These are phyloP conservation scores for Hirudo medicinalis DNA, from an alignment of 1,140 invertebrate species.

Conservation along the genomic window DNA sequence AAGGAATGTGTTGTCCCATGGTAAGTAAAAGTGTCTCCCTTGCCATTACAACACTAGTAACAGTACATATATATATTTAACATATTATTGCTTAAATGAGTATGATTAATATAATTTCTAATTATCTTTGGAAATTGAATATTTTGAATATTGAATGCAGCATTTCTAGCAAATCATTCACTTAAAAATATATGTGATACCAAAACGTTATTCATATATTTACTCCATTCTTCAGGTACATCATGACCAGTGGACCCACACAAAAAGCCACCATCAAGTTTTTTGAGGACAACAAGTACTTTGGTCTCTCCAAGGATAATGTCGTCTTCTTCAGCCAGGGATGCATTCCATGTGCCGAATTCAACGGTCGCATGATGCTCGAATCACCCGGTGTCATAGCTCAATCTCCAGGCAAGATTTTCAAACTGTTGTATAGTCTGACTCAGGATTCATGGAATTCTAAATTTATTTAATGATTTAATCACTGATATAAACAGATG, in stretches of 20 bases:
- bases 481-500: conserved; percentile 49
- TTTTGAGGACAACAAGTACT: conserved; percentile 68
- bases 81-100: too few species aligned
- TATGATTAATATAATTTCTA: too few species aligned
- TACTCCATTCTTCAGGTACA: conserved; percentile 84
- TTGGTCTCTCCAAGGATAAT: conserved; percentile 69
- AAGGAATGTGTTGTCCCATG: conserved; percentile 52
- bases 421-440: too few species aligned
- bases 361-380: conserved; percentile 84
- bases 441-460: too few species aligned
- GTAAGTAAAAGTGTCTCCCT: conserved; percentile 32
- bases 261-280: conserved; percentile 67
- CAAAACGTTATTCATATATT: conserved; percentile 60
- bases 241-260: conserved; percentile 95
- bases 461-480: too few species aligned
- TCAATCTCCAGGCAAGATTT: conserved; percentile 56
- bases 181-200: conserved; percentile 47
- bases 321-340: conserved; percentile 82
- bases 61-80: too few species aligned
- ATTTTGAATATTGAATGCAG: too few species aligned
- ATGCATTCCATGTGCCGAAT: conserved; percentile 72
- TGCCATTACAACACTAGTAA: too few species aligned
- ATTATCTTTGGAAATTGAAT: too few species aligned
- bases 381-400: conserved; percentile 61
- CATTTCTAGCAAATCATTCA: too few species aligned